These are phyloP conservation scores for Allolobophora icterica DNA, from an alignment of 2,888 invertebrate species.

Conservation along the genomic window DNA sequence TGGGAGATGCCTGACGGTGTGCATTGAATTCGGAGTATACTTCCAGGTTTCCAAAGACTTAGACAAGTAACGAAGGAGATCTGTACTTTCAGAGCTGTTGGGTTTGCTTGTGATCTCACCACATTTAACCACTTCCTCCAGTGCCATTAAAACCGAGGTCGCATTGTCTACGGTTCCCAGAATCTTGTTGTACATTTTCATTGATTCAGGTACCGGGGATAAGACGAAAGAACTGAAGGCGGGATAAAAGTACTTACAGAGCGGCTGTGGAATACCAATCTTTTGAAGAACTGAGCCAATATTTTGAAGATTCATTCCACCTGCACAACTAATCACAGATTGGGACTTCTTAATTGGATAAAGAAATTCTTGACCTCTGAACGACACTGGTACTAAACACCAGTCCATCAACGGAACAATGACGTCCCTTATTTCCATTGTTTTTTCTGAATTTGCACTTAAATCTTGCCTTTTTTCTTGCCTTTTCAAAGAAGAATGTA, in stretches of 20 bases:
- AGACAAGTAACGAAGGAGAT: background rate
- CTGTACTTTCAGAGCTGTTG: background rate
- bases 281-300: background rate
- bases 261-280: conserved; percentile 23
- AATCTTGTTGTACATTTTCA: background rate
- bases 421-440: background rate
- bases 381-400: background rate
- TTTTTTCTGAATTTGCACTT: background rate
- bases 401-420: background rate
- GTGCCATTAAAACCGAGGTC: background rate
- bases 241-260: background rate
- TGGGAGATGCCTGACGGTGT: conserved; percentile 46
- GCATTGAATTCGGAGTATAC: background rate
- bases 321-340: background rate
- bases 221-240: background rate
- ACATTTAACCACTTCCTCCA: conserved; percentile 13
- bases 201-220: background rate
- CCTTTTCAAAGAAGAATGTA: background rate
- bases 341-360: background rate
- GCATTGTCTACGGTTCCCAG: background rate
- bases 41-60: conserved; percentile 6
- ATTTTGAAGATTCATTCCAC: background rate
- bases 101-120: background rate
- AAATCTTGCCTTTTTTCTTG: background rate
- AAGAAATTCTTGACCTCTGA: background rate